phyloP scores from a whole-genome alignment of 2,113 vertebrate genomes.

The Gila orcuttii region DNA sequence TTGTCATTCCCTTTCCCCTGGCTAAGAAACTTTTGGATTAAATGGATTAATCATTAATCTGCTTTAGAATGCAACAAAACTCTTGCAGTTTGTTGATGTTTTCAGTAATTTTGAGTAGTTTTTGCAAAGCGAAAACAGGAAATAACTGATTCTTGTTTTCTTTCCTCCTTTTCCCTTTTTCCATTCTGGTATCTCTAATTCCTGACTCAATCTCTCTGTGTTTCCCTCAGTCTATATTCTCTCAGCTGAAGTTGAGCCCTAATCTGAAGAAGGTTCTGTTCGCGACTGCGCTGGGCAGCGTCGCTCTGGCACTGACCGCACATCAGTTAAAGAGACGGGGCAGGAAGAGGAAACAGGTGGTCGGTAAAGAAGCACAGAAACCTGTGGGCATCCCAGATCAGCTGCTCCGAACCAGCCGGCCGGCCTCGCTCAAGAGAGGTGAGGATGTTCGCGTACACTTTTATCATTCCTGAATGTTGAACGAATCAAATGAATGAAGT shows the following conservation, averaged over 20 bases:
- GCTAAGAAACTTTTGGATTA: no score
- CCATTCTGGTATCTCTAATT: neutral
- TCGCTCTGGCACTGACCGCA: conserved; percentile 91
- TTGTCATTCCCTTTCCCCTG: no score
- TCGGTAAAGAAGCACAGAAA: conserved; percentile 75
- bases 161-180: neutral
- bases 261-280: conserved; percentile 95
- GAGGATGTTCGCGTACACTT: neutral
- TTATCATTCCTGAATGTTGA: neutral
- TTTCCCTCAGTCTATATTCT: conserved; percentile 86
- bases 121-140: neutral
- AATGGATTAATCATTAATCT: no score
- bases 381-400: conserved; percentile 80
- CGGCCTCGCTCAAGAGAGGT: conserved; percentile 90
- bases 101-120: no score
- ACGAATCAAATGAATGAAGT: no score
- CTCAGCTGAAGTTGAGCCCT: conserved; percentile 88
- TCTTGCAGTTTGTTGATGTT: no score
- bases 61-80: no score
- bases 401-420: conserved; percentile 81
- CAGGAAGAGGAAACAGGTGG: conserved; percentile 85
- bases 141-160: neutral
- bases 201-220: neutral
- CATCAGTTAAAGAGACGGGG: conserved; percentile 93
- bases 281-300: conserved; percentile 92